phyloP scores from a whole-genome alignment of 2,888 invertebrate genomes.

The Cistogaster globosa region DNA sequence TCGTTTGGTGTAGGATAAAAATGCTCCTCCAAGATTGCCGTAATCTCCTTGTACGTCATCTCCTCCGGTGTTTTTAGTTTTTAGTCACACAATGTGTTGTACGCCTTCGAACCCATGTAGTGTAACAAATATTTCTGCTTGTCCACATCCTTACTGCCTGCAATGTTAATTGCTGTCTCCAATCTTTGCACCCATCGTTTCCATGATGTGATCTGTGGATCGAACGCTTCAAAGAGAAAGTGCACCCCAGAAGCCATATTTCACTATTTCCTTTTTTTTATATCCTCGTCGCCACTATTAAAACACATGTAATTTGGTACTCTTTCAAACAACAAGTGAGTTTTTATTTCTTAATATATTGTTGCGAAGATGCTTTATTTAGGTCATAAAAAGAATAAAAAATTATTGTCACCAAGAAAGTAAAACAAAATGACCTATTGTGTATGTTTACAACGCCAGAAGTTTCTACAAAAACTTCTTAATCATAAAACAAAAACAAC shows the following conservation, averaged over 20 bases:
- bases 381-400: too few species aligned
- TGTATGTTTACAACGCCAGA: too few species aligned
- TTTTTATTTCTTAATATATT: too few species aligned
- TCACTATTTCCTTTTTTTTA: background rate
- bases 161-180: slow-evolving; percentile 44
- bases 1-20: slow-evolving; percentile 61
- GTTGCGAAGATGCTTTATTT: too few species aligned
- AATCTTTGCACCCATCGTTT: slow-evolving; percentile 31
- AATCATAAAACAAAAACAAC: too few species aligned
- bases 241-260: background rate
- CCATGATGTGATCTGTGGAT: slow-evolving; percentile 32
- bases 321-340: too few species aligned
- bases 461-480: too few species aligned
- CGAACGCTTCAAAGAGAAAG: slow-evolving; percentile 1
- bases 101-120: slow-evolving; percentile 50
- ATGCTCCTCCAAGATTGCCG: slow-evolving; percentile 38
- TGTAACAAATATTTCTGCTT: slow-evolving; percentile 50
- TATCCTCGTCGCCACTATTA: slow-evolving; percentile 27
- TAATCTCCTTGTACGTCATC: slow-evolving; percentile 54
- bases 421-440: too few species aligned
- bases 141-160: slow-evolving; percentile 17
- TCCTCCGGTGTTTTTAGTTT: slow-evolving; percentile 41
- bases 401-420: too few species aligned
- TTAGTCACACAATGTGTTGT: slow-evolving; percentile 55
- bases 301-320: background rate